Percentiles rank a stretch among this genome's conserved stretches.
These are phyloP conservation scores for Mya arenaria DNA, from an alignment of 1,140 invertebrate species.

Conservation along the genomic window DNA sequence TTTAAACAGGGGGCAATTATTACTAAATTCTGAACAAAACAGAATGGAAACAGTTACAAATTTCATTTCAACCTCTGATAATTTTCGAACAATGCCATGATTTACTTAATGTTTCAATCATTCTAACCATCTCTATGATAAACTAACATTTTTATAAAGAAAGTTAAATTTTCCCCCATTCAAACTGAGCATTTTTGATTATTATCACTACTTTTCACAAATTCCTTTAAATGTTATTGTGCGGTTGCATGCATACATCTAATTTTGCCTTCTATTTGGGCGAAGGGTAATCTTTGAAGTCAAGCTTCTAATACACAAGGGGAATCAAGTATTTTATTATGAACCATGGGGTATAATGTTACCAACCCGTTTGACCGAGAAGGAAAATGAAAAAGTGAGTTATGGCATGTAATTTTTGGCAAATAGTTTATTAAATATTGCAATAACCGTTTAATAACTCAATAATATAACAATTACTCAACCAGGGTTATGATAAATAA, in stretches of 20 bases:
- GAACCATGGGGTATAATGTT: constrained; percentile 47
- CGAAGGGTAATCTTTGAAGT: constrained; percentile 25
- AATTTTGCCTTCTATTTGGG: constrained; percentile 24
- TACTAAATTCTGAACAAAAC: too few relatives aligned
- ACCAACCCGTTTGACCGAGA: constrained; percentile 7
- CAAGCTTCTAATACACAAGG: constrained; percentile 31
- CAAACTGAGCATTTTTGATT: constrained; percentile 47
- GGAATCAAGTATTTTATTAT: constrained; percentile 42
- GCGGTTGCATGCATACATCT: constrained; percentile 29
- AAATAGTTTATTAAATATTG: constrained; percentile 55
- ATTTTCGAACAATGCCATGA: background rate
- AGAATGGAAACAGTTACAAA: too few relatives aligned
- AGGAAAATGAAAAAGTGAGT: constrained; percentile 36
- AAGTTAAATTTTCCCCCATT: constrained; percentile 35
- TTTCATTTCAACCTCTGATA: too few relatives aligned
- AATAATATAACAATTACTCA: background rate
- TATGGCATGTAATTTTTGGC: constrained; percentile 44
- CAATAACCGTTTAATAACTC: constrained; percentile 43
- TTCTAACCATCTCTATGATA: constrained; percentile 35
- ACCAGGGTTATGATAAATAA: too few relatives aligned
- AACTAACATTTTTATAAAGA: constrained; percentile 36
- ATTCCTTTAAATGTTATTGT: constrained; percentile 49
- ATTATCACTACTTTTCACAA: constrained; percentile 49
- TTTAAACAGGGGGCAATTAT: too few relatives aligned
- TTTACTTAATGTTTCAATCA: constrained; percentile 35